Percentiles rank a stretch among this genome's conserved stretches.
phyloP scores from a whole-genome alignment of 2,888 invertebrate species.

The Papilio demoleus region DNA sequence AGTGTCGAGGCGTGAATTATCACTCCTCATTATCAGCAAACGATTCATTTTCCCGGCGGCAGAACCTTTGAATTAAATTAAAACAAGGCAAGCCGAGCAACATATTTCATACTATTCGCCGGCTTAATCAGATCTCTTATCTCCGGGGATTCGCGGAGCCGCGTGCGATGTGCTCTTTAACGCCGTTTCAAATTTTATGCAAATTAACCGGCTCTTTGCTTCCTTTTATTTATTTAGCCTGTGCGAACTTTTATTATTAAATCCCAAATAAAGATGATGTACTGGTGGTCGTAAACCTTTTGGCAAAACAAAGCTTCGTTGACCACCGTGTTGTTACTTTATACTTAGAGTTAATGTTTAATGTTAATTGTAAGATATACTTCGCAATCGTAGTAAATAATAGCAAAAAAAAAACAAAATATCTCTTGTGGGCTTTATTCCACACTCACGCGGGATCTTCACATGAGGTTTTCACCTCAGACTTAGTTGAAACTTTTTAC shows the following conservation, averaged over 20 bases:
- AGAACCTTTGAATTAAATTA: constrained; percentile 75
- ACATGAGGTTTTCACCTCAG: no score
- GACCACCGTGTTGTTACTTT: not conserved
- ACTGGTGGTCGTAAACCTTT: not conserved
- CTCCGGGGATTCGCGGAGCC: constrained; percentile 43
- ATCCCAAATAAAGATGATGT: not conserved
- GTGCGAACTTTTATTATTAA: constrained; percentile 37
- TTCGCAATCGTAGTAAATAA: no score
- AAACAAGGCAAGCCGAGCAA: constrained; percentile 62
- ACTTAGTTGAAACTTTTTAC: no score
- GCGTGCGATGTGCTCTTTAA: constrained; percentile 46
- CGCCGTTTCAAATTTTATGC: constrained; percentile 69
- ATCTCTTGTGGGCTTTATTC: no score
- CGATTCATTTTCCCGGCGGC: constrained; percentile 67
- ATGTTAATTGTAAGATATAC: no score
- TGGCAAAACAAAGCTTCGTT: not conserved
- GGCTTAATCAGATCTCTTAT: constrained; percentile 57
- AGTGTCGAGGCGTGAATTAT: constrained; percentile 62
- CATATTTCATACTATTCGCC: constrained; percentile 64
- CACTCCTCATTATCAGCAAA: constrained; percentile 67
- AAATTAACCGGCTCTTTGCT: constrained; percentile 61
- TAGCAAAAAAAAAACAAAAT: no score
- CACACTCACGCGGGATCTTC: no score
- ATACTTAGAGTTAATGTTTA: not conserved
- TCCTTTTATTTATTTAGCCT: constrained; percentile 56